Evolutionary conservation across 2,797 vertebrate genomes (phyloP).

Genomic region (Petrocephalus schoutedeni): DNA sequence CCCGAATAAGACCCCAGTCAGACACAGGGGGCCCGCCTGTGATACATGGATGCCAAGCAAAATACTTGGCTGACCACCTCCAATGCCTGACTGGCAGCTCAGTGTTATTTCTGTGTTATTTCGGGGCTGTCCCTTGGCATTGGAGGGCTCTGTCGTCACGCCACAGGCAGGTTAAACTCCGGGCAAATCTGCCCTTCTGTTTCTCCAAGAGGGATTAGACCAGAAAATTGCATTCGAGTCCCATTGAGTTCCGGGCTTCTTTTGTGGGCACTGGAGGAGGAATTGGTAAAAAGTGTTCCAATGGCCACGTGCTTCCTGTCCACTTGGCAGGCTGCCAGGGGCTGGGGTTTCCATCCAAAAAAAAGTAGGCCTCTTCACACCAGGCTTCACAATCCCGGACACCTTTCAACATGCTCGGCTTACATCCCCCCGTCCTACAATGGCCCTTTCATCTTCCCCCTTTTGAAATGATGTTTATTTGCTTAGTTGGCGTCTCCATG

Average conservation of each 20-base stretch:
- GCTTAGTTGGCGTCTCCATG: background rate
- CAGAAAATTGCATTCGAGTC: background rate
- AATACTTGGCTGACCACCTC: background rate
- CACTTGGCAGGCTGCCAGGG: constrained; percentile 32
- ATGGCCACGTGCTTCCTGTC: constrained; percentile 43
- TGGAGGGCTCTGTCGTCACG: background rate
- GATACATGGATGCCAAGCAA: background rate
- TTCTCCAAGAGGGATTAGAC: background rate
- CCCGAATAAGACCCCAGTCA: background rate
- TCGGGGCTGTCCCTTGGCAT: background rate
- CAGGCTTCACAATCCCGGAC: background rate
- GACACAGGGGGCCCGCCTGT: background rate
- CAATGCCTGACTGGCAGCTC: background rate
- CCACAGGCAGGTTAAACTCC: background rate
- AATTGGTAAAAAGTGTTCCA: constrained; percentile 28
- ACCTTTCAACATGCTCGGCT: background rate
- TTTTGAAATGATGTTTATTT: background rate
- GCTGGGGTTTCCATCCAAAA: background rate
- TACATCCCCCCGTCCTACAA: background rate
- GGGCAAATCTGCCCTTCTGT: background rate
- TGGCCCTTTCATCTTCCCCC: background rate
- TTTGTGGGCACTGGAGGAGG: constrained; percentile 13
- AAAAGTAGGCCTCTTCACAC: background rate
- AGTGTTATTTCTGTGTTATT: background rate
- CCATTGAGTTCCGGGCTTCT: background rate